phyloP scores from a whole-genome alignment of 2,797 vertebrate species.

The Sciaenops ocellatus region DNA sequence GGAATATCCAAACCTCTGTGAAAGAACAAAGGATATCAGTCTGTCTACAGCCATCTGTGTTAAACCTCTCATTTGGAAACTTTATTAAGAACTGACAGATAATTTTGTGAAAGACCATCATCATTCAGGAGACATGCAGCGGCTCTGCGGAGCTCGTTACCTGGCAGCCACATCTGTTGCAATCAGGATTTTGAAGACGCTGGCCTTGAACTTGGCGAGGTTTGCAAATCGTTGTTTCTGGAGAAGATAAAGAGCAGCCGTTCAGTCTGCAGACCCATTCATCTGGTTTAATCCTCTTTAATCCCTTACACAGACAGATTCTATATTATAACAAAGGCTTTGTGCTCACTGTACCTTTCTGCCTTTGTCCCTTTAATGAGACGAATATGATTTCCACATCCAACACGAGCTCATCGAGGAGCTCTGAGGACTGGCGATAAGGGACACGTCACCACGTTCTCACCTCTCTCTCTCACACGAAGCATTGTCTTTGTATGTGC shows the following conservation, averaged over 20 bases:
- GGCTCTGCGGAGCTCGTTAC: conserved; percentile 70
- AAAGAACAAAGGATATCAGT: background rate
- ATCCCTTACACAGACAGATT: conserved; percentile 2
- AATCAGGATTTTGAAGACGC: conserved; percentile 94
- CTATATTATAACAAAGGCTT: background rate
- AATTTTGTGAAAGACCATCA: background rate
- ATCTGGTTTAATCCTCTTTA: conserved; percentile 33
- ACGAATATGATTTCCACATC: background rate
- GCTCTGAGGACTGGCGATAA: conserved; percentile 3
- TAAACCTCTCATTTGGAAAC: background rate
- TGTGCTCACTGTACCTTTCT: background rate
- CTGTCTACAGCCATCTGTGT: background rate
- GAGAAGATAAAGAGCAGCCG: background rate
- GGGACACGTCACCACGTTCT: background rate
- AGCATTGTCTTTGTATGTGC: background rate
- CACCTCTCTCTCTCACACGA: background rate
- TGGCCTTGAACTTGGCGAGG: conserved; percentile 97
- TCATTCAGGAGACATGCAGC: background rate
- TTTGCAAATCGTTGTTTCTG: conserved; percentile 95
- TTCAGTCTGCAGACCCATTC: conserved; percentile 19
- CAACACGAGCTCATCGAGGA: background rate
- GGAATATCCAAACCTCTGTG: conserved; percentile 96
- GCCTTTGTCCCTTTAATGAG: conserved; percentile 23
- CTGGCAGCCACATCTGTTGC: conserved; percentile 96
- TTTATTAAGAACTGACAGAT: background rate